Conservation (phyloP, 2,888 invertebrate species). For the Caenorhabditis sp. region DNA sequence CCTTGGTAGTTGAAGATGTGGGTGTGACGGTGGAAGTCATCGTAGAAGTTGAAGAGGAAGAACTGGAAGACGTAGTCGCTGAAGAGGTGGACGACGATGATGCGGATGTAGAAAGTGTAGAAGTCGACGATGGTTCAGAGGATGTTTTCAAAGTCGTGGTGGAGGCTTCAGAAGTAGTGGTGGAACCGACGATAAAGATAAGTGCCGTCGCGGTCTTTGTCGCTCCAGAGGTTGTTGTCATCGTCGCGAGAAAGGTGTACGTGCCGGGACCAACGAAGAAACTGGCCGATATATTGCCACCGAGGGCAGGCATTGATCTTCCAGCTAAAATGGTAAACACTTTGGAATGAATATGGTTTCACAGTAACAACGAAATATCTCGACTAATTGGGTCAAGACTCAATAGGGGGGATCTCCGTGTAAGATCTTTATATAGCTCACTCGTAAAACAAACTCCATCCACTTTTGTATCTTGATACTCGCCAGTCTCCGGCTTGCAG, state of each 20-base stretch:
- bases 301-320: neutral
- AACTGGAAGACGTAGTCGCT: neutral
- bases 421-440: neutral
- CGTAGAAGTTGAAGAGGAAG: neutral
- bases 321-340: neutral
- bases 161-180: neutral
- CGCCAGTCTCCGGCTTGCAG: neutral
- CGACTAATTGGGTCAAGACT: too few relatives aligned
- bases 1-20: neutral
- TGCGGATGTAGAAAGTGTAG: neutral
- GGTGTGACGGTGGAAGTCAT: too few relatives aligned
- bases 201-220: neutral
- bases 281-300: neutral
- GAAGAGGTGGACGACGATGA: neutral
- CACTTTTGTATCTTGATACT: neutral
- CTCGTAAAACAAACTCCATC: conserved; percentile 31
- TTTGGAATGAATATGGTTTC: too few relatives aligned
- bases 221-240: neutral
- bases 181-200: neutral
- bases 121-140: neutral
- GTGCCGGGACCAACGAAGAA: conserved; percentile 11
- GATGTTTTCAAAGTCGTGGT: neutral
- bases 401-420: too few relatives aligned
- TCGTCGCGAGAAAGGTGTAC: conserved; percentile 12
- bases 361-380: too few relatives aligned